Conservation (phyloP, 1,140 invertebrate genomes). For the Sitobion miscanthi region DNA sequence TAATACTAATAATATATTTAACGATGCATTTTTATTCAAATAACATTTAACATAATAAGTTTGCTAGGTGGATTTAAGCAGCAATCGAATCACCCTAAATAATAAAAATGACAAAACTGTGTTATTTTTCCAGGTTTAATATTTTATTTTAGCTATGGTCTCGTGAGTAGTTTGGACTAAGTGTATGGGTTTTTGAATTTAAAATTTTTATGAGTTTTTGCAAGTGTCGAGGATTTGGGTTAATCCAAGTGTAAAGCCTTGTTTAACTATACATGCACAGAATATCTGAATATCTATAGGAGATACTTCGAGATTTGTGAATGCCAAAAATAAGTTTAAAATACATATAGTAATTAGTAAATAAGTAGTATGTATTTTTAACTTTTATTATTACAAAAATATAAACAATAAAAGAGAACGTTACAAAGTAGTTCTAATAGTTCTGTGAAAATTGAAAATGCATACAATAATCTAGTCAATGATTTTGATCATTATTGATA, state of each 20-base stretch:
- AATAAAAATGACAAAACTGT: background rate
- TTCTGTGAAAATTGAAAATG: too few species aligned
- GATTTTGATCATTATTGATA: too few species aligned
- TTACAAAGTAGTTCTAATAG: too few species aligned
- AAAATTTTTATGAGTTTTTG: background rate
- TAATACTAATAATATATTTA: too few species aligned
- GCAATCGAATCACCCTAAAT: too few species aligned
- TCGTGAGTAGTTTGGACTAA: background rate
- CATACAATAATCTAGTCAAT: too few species aligned
- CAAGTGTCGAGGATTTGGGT: background rate
- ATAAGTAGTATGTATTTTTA: background rate
- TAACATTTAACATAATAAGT: too few species aligned
- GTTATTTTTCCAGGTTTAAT: background rate
- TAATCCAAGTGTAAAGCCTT: background rate
- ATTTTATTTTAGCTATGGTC: background rate
- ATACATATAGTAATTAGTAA: background rate
- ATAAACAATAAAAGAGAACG: too few species aligned
- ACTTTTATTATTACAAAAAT: background rate
- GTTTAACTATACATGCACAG: background rate
- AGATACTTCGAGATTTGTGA: background rate
- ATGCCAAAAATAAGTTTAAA: background rate
- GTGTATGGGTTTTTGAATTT: background rate
- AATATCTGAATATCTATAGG: background rate
- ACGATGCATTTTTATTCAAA: too few species aligned
- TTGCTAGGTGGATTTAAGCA: too few species aligned